A percentile compares a stretch with the other conserved stretches of the same genome.
These are phyloP conservation scores for Hipposideros armiger DNA, from an alignment of 2,113 vertebrate species.

Conservation along the genomic window DNA sequence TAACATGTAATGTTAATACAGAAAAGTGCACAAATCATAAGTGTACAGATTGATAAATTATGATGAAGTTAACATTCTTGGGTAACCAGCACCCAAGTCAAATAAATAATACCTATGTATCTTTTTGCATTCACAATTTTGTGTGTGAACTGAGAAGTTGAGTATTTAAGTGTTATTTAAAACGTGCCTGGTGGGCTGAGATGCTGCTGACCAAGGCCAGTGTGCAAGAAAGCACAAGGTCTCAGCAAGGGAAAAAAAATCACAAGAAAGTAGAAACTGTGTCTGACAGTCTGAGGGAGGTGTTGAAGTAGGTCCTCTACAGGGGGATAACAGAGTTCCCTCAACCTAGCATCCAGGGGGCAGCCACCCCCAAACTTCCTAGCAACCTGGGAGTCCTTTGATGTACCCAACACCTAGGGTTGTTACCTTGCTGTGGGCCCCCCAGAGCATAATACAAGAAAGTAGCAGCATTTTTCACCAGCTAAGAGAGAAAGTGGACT, in stretches of 20 bases:
- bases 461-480: neutral
- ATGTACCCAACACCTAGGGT: neutral
- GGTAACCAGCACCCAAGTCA: neutral
- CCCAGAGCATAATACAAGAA: neutral
- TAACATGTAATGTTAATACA: neutral
- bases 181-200: neutral
- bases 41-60: neutral
- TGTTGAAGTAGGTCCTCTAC: rapidly evolving
- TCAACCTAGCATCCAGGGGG: neutral
- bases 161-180: neutral
- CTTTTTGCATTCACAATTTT: neutral
- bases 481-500: neutral
- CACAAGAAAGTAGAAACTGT: neutral
- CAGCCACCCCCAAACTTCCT: neutral
- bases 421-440: neutral
- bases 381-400: neutral
- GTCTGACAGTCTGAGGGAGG: neutral
- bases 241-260: rapidly evolving
- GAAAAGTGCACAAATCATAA: neutral
- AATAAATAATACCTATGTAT: neutral
- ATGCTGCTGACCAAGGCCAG: neutral
- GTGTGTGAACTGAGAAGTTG: neutral
- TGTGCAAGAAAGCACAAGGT: neutral
- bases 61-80: too few species aligned
- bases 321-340: neutral